Evolutionary conservation across 1,140 invertebrate species (phyloP), one percentile per base, ranked within the genome.

Genomic region (Drosophila funebris): DNA sequence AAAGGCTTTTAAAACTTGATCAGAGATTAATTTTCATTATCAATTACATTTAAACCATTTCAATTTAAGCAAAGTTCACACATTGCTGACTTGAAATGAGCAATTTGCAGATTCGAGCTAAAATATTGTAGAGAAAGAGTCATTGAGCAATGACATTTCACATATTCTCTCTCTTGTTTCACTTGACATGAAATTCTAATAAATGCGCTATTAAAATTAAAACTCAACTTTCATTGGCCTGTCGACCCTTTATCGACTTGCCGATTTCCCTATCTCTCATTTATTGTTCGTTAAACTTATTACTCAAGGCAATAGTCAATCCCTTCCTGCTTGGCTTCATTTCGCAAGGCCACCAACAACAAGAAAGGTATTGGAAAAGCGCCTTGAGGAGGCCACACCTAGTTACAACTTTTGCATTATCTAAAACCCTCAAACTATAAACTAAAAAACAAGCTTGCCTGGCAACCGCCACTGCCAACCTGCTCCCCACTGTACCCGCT

Each of bases 321-420:
- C n/a, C n/a, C n/a, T 31, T 13, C 11, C 22, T 43, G 0, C 1
- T 61, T 48, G 16, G 43, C 18, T 53, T 67, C 22, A 41, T 58
- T 67, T 50, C 31, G 16, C 56, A 68, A 68, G 54, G 44, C 20
- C 43, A 24, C 20, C 43, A 24, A 72, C 16, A 50, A 18, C 24
- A 52, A 52, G 64, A 70, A 67, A 52, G 13, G 36, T 29, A 29
- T 61, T n/a, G 53, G 41, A 39, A 36, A 36, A 54, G 54, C 74
- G 82, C 82, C 82, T 75, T 29, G 50, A 75, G 83, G 50, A 75
- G 83, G 82, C 75, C 71, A 56, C 78, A 87, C 75, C 82, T 88
- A 87, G 83, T 88, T 87, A 78, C 71, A 87, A 87, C 78, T 87
- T 87, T 87, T 72, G 78, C 75, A 87, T 87, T 87, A 87, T 87